Evolutionary conservation across 1,140 invertebrate species (phyloP), one percentile per base, ranked within the genome.

Genomic region (Andricus grossulariae): DNA sequence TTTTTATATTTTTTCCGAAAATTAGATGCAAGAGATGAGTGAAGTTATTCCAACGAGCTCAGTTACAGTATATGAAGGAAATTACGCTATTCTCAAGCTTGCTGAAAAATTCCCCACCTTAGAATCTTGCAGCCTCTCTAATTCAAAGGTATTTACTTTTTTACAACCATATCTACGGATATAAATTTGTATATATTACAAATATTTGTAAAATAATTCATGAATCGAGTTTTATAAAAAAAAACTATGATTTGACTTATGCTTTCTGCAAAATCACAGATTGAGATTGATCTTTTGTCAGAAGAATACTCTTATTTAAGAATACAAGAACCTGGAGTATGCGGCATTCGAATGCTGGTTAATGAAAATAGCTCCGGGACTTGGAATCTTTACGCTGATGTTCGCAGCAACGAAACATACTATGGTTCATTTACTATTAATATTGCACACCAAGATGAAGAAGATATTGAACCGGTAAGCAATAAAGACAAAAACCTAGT

Each of bases 311-410:
- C 25, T 39, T 15, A 39, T 8, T 66, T 66, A 39, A 39, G 12
- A n/a, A 72, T 82, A 76, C 57, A 76, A n/a, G 51, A 74, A 70
- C 80, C 80, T 50, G 75, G 74, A 16, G 55, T 78, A 21, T 86
- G 85, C 39, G 85, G 84, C 13, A 79, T 82, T 2, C 50, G 73
- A 76, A 79, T 83, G 57, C 75, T 71, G 55, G 57, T 81, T 11
- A 74, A 82, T 54, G 21, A 25, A 15, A 78, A 60, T 13, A 54
- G 50, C 1, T 49, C 15, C 13, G 74, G 79, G 50, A 25, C 60
- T 32, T 86, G 82, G 83, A 75, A 73, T 21, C 51, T 81, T 1
- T 79, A 76, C 52, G 79, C 79, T 45, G 75, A 81, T 57, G 49
- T 80, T 25, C 71, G 76, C 21, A 70, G 75, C 25, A 57, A 78